Conservation (phyloP, 1,140 invertebrate species). For the Hormaphis cornu region DNA sequence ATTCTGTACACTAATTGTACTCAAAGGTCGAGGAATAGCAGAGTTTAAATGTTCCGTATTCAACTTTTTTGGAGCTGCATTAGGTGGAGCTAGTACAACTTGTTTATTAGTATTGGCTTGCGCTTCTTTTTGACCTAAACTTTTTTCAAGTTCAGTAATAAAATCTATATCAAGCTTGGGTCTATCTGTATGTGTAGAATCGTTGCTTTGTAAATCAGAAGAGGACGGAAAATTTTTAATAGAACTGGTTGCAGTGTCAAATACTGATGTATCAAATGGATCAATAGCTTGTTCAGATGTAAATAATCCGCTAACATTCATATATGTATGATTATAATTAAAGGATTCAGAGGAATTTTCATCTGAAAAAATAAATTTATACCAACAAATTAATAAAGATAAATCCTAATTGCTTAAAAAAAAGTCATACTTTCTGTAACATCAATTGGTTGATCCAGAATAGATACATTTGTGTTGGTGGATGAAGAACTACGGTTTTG, state of each 20-base stretch:
- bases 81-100: conserved; percentile 44
- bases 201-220: not conserved
- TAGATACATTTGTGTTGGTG: conserved; percentile 42
- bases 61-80: conserved; percentile 10
- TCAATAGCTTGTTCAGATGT: conserved; percentile 38
- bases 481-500: not conserved
- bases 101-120: conserved; percentile 45
- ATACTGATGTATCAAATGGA: conserved; percentile 54
- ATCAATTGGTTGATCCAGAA: conserved; percentile 69
- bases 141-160: conserved; percentile 53
- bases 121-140: conserved; percentile 48
- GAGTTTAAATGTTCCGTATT: conserved; percentile 9
- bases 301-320: conserved; percentile 40
- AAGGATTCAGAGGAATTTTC: conserved; percentile 25
- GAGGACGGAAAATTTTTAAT: not conserved
- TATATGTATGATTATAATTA: conserved; percentile 42
- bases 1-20: not conserved
- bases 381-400: not conserved
- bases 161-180: conserved; percentile 49
- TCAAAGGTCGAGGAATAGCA: conserved; percentile 22
- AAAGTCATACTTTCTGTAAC: conserved; percentile 35
- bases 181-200: not conserved
- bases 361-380: conserved; percentile 27
- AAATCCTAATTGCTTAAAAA: not conserved
- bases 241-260: not conserved